Evolutionary conservation across 2,797 vertebrate species (phyloP), one percentile per base, ranked within the genome.

Genomic region (Enteromius mattozi): DNA sequence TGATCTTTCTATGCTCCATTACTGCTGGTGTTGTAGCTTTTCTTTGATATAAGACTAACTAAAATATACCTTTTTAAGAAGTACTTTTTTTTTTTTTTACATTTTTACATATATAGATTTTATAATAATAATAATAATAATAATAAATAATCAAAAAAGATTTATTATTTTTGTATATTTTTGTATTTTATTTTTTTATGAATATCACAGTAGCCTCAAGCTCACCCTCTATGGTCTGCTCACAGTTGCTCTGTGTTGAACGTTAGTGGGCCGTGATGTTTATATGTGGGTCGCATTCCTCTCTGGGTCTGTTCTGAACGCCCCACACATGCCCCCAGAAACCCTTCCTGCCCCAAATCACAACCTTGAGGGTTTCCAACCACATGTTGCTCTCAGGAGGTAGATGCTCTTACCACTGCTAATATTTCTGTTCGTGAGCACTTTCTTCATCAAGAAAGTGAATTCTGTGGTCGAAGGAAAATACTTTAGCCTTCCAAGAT

Each of bases 261-360:
- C 16, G 70, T 63, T 63, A 71, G 65, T 83, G 66, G 56, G 56
- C 19, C 61, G 49, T 75, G 68, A 65, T 85, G 80, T 87, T 87
- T 80, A 65, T 42, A 56, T 54, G 70, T 75, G 76, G 84, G 49
- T 69, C 9, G 37, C 17, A 76, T 82, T 74, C 84, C 76, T 83
- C 82, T 66, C 66, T 24, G 16, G 27, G 37, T 83, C 17, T 77
- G 61, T 59, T 69, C 49, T 45, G 59, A 75, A 35, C 3, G n/a
- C 51, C 82, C 74, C 51, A 70, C 82, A 75, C 56, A 54, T 76
- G 61, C 81, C 74, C 71, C 81, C 72, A 69, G 24, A 83, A 83
- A 65, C 76, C 59, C 27, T 49, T 78, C 74, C 24, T 78, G 27
- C 82, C 63, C 75, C 37, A 84, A 24, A 71, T 70, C 76, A 35